Evolutionary conservation across 2,113 vertebrate genomes (phyloP), one percentile per base, ranked within the genome.

Genomic region (Saccopteryx leptura): DNA sequence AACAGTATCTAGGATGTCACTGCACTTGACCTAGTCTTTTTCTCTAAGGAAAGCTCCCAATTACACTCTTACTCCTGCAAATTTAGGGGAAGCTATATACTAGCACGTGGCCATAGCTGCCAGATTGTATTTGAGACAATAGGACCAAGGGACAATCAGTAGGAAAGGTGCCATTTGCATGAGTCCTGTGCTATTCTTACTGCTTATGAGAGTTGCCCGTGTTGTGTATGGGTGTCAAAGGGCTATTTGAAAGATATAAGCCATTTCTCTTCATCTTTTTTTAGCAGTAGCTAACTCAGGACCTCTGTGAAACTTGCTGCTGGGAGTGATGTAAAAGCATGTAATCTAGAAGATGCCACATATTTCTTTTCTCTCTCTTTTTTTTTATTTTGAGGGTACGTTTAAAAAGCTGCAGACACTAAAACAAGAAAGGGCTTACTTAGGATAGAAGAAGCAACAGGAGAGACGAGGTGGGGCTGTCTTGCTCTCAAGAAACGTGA

Each of bases 351-450:
- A 95, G 58, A 65, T 33, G 58, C 31, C 56, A 72, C 23, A 39
- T 72, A 7, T 61, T 88, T 95, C 95, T 95, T 52, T 88, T 95
- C 95, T 95, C 39, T 39, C 39, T 39, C 39, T 39, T 39, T 39
- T 39, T 3, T 39, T 39, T 39, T 39, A 39, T 39, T 39, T 39
- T 39, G 39, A 39, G 39, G 39, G 39, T 39, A 39, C 39, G 39
- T 39, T 39, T 39, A 39, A 39, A 39, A 39, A 39, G 39, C 39
- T 39, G 39, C 39, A 3, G 39, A 39, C 39, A 39, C 39, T 39
- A 3, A 39, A 39, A 39, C 39, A 39, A 39, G 39, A 39, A 39
- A 39, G 39, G 39, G 39, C 39, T 39, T 39, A 39, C 39, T 39
- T 39, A 39, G 39, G 39, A 39, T 39, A 39, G 39, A 39, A 39